Evolutionary conservation across 2,113 vertebrate genomes (phyloP).

Genomic region (Corapipo altera): DNA sequence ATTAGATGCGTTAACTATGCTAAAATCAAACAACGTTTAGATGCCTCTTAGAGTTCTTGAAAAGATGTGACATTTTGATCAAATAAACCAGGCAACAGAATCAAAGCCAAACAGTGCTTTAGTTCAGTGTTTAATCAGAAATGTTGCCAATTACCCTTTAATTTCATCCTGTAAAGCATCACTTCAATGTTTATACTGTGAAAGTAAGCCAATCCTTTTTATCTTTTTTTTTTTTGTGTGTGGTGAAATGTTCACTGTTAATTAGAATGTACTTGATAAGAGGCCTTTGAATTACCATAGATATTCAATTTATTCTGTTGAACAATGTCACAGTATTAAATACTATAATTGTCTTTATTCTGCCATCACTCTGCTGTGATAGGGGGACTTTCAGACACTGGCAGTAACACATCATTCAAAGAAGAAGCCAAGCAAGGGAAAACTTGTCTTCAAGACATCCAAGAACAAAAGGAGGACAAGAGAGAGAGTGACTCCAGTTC

Average conservation of each 20-base stretch:
- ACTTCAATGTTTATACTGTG: neutral
- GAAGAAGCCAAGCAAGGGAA: slow-evolving; percentile 85
- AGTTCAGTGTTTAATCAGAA: neutral
- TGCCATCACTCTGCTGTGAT: neutral
- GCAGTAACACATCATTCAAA: slow-evolving; percentile 88
- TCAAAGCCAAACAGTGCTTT: neutral
- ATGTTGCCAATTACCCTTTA: neutral
- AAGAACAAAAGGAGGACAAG: slow-evolving; percentile 79
- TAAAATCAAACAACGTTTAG: neutral
- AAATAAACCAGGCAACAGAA: neutral
- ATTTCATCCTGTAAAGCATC: neutral
- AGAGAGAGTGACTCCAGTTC: slow-evolving; percentile 82
- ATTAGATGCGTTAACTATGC: neutral
- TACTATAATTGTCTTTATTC: neutral
- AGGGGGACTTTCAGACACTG: slow-evolving; percentile 91
- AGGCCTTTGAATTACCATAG: neutral
- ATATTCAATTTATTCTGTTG: neutral
- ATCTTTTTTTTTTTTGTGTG: neutral
- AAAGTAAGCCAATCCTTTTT: neutral
- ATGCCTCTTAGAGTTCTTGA: neutral
- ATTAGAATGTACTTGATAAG: slow-evolving; percentile 34
- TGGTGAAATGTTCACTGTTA: slow-evolving; percentile 27
- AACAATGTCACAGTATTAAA: slow-evolving; percentile 13
- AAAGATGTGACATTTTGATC: neutral
- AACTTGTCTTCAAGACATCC: slow-evolving; percentile 73